Base-by-base conservation (phyloP, 2,113 vertebrate genomes). In the Tauraco erythrolophus region DNA sequence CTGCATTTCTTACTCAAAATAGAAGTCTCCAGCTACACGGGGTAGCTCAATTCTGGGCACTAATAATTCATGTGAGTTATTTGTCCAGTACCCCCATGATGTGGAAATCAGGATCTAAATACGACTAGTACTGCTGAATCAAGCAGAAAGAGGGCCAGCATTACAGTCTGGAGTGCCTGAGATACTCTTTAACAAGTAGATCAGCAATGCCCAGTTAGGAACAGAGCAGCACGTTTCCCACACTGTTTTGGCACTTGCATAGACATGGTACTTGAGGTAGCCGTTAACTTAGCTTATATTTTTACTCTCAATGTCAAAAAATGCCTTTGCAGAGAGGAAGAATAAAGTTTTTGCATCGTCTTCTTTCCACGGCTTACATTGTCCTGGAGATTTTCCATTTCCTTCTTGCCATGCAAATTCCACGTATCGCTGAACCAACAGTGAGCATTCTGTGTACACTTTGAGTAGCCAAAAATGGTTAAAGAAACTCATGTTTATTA, bases 401-500 rank as follows among this genome's bases (percentile, higher is more conserved):
- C 57, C 60, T 89, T 79, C 60, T 53, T 41, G 41, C 48, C 78
- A 70, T 56, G 74, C 53, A 92, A 89, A 74, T 83, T 80, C 37
- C 41, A 91, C 1, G 0, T 65, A 72, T 37, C 37, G 5, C 57
- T 80, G 60, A 94, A 57, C 24, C 43, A 82, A 57, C 39, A 93
- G 71, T 25, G 31, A 85, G 33, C 21, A 56, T 92, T 94, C 70
- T 68, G 43, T 46, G 54, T 15, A 62, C 80, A 80, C 78, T 61
- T 23, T 33, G 48, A 91, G 65, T 6, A 78, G 50, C 15, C 79
- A 85, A 80, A 95, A 80, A 70, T 21, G 62, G 53, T 88, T 96
- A 84, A 89, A 46, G 31, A 93, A 90, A n/a, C 64, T 33, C 37
- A 11, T 45, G 72, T 92, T 94, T 94, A 78, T 88, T 95, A 88